Base-by-base conservation (phyloP, 2,888 invertebrate genomes). In the Steinernema scapterisci region DNA sequence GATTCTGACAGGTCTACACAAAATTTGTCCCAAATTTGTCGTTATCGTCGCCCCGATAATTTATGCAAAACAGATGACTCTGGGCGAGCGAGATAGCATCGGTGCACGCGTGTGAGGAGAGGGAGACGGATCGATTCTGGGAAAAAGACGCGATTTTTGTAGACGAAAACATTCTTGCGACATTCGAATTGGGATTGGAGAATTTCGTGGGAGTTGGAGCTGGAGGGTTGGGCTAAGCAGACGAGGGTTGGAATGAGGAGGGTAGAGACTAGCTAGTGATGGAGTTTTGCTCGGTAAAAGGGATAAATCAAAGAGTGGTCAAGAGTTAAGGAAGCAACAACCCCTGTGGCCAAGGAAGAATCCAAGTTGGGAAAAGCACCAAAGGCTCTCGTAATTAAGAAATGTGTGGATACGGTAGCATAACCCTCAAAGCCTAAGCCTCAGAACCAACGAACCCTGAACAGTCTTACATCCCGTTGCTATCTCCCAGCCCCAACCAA, bases 31-130 rank as follows among this genome's bases (percentile, higher is more conserved):
- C 71, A 71, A 71, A 71, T 71, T 46, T 45, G 71, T 45, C 27
- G 71, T 71, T 48, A 48, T 71, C 71, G 46, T 71, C 71, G 63
- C 63, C 38, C 38, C 63, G 63, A 63, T 63, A 63, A 63, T 63
- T 63, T 63, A 63, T 63, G 63, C 63, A 63, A 63, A 63, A 63
- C 63, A 63, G 38, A 63, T 63, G 63, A 31, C 63, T 52, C 21
- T 63, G 25, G n/a, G 27, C 25, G 31, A 16, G 31, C 31, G 31
- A 25, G 48, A 71, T 46, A 46, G 48, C 71, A 71, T 71, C 45
- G 27, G 48, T n/a, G 38, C 48, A 25, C 21, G 16, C 71, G 46
- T 44, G 45, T 71, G 23, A 19, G 16, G 44, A 9, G 38, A 38
- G 9, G 38, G 38, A 25, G 48, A 46, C 21, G 45, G 46, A 46